phyloP scores from a whole-genome alignment of 2,113 vertebrate genomes.

The Phoenicopterus ruber region DNA sequence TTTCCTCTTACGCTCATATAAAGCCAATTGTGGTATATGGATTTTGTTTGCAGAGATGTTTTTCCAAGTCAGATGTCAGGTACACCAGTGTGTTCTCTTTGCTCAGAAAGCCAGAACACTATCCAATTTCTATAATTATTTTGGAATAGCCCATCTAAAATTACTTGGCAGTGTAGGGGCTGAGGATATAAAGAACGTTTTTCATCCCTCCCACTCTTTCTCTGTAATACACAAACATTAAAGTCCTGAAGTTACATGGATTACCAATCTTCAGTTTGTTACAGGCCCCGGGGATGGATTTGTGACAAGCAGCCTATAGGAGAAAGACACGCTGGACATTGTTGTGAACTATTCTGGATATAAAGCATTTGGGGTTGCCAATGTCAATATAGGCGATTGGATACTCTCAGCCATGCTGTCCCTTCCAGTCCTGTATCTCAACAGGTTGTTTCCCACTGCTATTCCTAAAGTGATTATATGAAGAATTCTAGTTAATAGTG shows the following conservation, averaged over 20 bases:
- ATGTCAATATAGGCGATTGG: neutral
- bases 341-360: neutral
- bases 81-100: neutral
- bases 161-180: neutral
- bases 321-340: neutral
- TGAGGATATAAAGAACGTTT: neutral
- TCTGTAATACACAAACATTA: neutral
- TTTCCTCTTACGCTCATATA: neutral
- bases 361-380: neutral
- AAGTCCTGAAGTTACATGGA: neutral
- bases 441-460: neutral
- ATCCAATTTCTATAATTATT: neutral
- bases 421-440: neutral
- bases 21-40: neutral
- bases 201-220: neutral
- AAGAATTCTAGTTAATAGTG: neutral
- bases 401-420: neutral
- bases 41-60: neutral
- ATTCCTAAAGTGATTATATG: neutral
- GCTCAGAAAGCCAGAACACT: neutral
- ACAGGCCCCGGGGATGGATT: neutral
- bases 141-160: neutral
- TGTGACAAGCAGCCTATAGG: neutral
- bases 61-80: neutral
- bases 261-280: neutral